Percentiles rank a stretch among this genome's conserved stretches.
Conservation (phyloP, 2,113 vertebrate species). For the Phyllostomus hastatus region DNA sequence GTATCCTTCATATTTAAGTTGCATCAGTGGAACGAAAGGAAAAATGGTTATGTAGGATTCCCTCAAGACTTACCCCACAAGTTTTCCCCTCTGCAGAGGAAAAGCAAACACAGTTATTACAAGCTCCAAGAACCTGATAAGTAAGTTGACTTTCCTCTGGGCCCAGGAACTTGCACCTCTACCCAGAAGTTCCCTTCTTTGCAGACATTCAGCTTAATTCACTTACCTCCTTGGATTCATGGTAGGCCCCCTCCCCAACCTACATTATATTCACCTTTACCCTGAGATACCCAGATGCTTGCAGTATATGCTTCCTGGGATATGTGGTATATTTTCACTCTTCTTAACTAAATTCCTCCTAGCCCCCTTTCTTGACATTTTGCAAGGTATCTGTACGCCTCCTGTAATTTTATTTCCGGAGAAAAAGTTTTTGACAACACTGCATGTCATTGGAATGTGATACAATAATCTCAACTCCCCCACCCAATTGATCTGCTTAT, state of each 20-base stretch:
- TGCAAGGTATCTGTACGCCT: constrained; percentile 54
- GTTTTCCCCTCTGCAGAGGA: not conserved
- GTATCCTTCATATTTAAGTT: not conserved
- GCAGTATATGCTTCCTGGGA: not conserved
- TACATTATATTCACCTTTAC: not conserved
- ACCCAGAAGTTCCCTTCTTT: not conserved
- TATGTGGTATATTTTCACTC: constrained; percentile 36
- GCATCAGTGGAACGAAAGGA: not conserved
- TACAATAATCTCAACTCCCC: constrained; percentile 44
- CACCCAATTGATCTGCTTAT: constrained; percentile 33
- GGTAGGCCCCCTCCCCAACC: not conserved
- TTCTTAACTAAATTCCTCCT: constrained; percentile 32
- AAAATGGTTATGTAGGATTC: not conserved
- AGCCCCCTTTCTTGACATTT: constrained; percentile 57
- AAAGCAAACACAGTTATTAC: not conserved
- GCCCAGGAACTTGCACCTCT: not conserved
- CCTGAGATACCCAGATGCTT: constrained; percentile 5
- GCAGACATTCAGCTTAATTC: not conserved
- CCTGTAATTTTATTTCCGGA: constrained; percentile 50
- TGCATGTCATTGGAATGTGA: constrained; percentile 43
- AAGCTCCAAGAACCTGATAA: not conserved
- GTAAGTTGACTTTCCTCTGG: not conserved
- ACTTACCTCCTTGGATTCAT: not conserved
- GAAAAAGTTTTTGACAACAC: constrained; percentile 46
- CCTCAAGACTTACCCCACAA: not conserved